phyloP scores from a whole-genome alignment of 2,888 invertebrate species.

The Amphipyra berbera region DNA sequence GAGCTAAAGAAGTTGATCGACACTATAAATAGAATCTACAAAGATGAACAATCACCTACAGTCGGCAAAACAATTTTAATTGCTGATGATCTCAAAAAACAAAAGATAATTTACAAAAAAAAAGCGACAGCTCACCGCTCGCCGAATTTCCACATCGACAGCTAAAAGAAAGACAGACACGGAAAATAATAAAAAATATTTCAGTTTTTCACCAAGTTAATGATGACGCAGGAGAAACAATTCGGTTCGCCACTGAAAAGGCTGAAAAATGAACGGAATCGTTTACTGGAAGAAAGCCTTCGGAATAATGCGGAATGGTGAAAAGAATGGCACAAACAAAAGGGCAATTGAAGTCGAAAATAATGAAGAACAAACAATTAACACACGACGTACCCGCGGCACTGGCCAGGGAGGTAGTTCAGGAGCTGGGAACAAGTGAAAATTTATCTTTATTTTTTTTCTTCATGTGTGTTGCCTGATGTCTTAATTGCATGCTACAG shows the following conservation, averaged over 20 bases:
- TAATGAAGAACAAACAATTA: constrained; percentile 89
- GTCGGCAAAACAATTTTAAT: constrained; percentile 52
- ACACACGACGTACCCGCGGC: constrained; percentile 77
- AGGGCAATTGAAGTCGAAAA: constrained; percentile 89
- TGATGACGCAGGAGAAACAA: constrained; percentile 85
- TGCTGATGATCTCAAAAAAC: constrained; percentile 46
- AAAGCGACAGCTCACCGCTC: constrained; percentile 36
- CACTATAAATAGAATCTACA: not conserved
- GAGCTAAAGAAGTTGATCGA: not conserved
- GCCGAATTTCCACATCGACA: constrained; percentile 60
- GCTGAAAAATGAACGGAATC: constrained; percentile 85
- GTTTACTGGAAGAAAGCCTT: constrained; percentile 83
- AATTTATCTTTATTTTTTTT: not conserved
- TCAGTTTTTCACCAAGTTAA: constrained; percentile 77
- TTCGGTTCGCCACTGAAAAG: constrained; percentile 80
- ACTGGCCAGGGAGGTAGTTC: constrained; percentile 47
- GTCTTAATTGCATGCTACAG: too few species aligned
- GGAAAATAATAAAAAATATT: constrained; percentile 64
- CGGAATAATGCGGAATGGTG: constrained; percentile 81
- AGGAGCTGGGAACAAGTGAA: constrained; percentile 39
- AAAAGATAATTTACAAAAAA: constrained; percentile 39
- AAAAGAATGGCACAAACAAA: constrained; percentile 85
- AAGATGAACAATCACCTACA: constrained; percentile 32
- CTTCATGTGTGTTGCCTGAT: not conserved
- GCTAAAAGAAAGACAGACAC: constrained; percentile 65